These are phyloP conservation scores for Macrotis lagotis DNA, from an alignment of 2,113 vertebrate species.

Conservation along the genomic window DNA sequence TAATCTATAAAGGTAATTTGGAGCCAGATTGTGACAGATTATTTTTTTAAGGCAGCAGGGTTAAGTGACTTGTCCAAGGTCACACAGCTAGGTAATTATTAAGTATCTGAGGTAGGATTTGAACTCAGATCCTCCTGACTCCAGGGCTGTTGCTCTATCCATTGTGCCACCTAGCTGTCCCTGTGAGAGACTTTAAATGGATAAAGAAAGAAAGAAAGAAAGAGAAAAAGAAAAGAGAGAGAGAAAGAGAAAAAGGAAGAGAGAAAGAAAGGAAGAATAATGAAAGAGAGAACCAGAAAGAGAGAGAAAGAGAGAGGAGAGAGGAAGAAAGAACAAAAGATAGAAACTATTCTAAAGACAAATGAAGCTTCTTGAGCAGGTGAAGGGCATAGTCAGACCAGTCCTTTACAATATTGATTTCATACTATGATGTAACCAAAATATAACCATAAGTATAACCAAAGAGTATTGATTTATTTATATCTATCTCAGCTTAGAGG, in stretches of 20 bases:
- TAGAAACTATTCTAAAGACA: neutral
- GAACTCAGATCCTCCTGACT: too few species aligned
- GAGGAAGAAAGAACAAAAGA: too few species aligned
- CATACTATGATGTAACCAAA: neutral
- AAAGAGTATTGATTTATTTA: neutral
- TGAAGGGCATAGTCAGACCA: neutral
- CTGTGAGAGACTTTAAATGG: neutral
- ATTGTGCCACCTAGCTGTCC: too few species aligned
- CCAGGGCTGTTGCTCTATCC: too few species aligned
- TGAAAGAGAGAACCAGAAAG: too few species aligned
- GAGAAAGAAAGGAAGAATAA: rapidly evolving
- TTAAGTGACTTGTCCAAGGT: too few species aligned
- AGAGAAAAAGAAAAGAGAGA: rapidly evolving
- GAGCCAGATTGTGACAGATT: too few species aligned
- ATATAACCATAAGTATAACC: neutral
- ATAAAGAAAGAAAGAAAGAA: rapidly evolving
- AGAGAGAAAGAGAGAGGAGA: too few species aligned
- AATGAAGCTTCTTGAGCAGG: neutral
- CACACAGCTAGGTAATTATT: too few species aligned
- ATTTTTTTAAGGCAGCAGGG: too few species aligned
- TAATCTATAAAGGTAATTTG: neutral
- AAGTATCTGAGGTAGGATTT: too few species aligned
- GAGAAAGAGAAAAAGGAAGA: neutral
- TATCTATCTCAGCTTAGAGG: neutral
- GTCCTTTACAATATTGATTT: neutral